Evolutionary conservation across 2,797 vertebrate species (phyloP).

Genomic region (Mus minutoides): DNA sequence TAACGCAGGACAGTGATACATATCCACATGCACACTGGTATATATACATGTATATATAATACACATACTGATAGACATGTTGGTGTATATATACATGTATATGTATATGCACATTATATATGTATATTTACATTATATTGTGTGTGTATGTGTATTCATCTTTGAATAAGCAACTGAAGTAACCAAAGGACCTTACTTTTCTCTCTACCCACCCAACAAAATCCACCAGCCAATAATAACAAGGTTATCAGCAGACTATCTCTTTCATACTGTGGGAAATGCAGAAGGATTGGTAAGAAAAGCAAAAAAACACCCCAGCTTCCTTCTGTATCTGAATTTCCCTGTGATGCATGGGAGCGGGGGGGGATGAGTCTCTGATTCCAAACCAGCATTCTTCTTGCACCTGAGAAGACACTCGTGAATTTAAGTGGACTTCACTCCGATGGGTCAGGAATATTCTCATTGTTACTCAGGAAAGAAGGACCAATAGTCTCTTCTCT

Average conservation of each 20-base stretch:
- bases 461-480: neutral
- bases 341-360: neutral
- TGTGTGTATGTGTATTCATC: neutral
- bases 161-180: neutral
- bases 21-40: neutral
- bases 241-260: neutral
- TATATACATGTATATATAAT: neutral
- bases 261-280: neutral
- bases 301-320: neutral
- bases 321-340: conserved; percentile 5
- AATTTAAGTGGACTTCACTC: neutral
- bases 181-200: neutral
- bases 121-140: neutral
- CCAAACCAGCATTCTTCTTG: neutral
- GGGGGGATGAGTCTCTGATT: conserved; percentile 3
- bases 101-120: neutral
- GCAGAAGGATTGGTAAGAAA: neutral
- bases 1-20: conserved; percentile 10
- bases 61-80: no score
- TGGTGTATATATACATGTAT: no score
- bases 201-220: neutral
- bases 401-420: neutral
- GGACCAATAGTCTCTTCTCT: neutral
- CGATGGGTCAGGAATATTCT: neutral
- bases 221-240: conserved; percentile 1